A percentile compares a stretch with the other conserved stretches of the same genome.
Conservation (phyloP, 2,888 invertebrate species). For the Leucophenga maculata region DNA sequence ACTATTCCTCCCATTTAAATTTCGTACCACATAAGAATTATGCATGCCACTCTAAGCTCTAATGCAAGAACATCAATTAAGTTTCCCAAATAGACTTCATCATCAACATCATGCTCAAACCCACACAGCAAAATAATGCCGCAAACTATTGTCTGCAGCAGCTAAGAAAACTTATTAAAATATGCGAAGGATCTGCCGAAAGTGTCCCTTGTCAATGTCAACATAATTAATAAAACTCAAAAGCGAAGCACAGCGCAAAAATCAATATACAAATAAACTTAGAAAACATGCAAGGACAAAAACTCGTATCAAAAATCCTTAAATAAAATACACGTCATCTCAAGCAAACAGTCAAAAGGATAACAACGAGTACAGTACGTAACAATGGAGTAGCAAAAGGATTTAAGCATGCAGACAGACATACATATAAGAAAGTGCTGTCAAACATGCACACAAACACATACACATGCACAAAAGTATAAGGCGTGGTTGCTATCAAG, state of each 20-base stretch:
- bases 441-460: slow-evolving; percentile 47
- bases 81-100: slow-evolving; percentile 9
- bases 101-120: no score
- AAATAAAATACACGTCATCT: slow-evolving; percentile 16
- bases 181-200: not conserved
- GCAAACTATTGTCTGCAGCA: slow-evolving; percentile 1
- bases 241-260: slow-evolving; percentile 36
- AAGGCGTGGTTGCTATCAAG: slow-evolving; percentile 52
- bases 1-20: not conserved
- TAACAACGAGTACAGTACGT: slow-evolving; percentile 48
- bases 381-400: slow-evolving; percentile 46
- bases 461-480: slow-evolving; percentile 38
- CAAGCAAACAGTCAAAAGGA: not conserved
- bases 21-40: slow-evolving; percentile 17
- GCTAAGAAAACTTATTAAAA: slow-evolving; percentile 25
- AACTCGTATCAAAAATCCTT: not conserved
- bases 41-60: slow-evolving; percentile 14
- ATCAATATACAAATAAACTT: slow-evolving; percentile 54
- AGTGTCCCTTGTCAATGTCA: slow-evolving; percentile 65
- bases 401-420: slow-evolving; percentile 43
- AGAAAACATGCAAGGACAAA: not conserved
- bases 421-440: slow-evolving; percentile 37
- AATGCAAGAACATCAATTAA: slow-evolving; percentile 22
- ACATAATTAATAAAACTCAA: slow-evolving; percentile 56
- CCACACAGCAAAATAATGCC: slow-evolving; percentile 1